These are phyloP conservation scores for Aegotheles bennettii DNA, from an alignment of 2,113 vertebrate species.

Conservation along the genomic window DNA sequence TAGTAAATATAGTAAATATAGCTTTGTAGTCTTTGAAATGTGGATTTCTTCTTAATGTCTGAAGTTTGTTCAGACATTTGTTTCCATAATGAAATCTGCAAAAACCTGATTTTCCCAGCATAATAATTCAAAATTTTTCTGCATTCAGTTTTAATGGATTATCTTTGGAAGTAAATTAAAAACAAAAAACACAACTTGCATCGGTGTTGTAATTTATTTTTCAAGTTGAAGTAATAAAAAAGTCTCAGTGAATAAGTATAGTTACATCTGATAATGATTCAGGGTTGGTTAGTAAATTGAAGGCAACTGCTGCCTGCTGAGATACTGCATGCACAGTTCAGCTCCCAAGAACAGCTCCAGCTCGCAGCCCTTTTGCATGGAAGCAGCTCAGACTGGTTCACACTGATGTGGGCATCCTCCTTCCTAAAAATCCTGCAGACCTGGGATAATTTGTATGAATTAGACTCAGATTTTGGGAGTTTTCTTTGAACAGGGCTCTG, in stretches of 20 bases:
- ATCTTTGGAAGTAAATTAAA: constrained; percentile 9
- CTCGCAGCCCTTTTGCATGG: neutral
- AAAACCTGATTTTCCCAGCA: neutral
- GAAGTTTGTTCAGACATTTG: neutral
- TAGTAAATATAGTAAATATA: neutral
- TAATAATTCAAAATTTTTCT: neutral
- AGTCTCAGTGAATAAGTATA: neutral
- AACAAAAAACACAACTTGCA: neutral
- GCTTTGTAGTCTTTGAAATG: neutral
- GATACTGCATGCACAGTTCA: neutral
- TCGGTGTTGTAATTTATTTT: constrained; percentile 37
- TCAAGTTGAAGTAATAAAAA: constrained; percentile 30
- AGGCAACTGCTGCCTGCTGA: neutral
- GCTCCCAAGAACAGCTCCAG: neutral
- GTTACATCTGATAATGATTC: constrained; percentile 23
- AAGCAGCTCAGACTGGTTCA: neutral
- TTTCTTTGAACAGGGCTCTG: neutral
- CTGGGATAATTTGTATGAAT: neutral
- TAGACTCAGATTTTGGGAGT: neutral
- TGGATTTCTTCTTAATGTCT: neutral
- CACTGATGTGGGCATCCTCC: neutral
- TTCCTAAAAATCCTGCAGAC: neutral
- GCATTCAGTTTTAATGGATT: neutral
- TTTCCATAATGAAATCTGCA: neutral
- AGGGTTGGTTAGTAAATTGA: neutral